Conservation (phyloP, 2,797 vertebrate genomes). For the Sardinella longiceps region DNA sequence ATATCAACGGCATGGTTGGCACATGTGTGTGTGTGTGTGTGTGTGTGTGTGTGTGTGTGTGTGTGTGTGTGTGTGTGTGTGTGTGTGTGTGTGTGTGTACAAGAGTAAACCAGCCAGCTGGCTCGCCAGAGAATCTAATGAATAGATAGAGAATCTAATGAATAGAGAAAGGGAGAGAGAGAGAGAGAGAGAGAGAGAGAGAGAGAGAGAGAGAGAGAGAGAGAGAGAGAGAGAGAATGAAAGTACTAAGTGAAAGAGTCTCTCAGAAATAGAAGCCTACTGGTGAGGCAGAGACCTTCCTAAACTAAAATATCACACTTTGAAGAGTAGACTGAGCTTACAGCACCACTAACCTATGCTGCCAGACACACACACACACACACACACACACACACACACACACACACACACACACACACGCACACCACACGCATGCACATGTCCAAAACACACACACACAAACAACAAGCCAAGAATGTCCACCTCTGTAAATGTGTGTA, state of each 20-base stretch:
- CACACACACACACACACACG: constrained; percentile 27
- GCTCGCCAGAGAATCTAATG: background rate
- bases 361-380: constrained; percentile 9
- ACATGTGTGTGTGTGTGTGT: constrained; percentile 17
- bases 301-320: background rate
- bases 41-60: constrained; percentile 16
- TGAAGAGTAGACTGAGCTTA: background rate
- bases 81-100: constrained; percentile 14
- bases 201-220: background rate
- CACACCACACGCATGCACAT: too few relatives aligned
- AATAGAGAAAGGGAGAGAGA: too few relatives aligned
- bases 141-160: background rate
- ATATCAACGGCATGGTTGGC: background rate
- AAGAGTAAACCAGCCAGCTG: background rate
- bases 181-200: too few relatives aligned
- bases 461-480: background rate
- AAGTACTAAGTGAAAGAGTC: background rate
- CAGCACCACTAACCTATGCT: background rate
- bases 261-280: background rate
- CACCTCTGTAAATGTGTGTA: background rate
- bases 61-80: background rate
- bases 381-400: constrained; percentile 23
- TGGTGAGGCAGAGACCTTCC: background rate
- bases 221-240: background rate
- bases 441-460: constrained; percentile 19